A percentile compares a stretch with the other conserved stretches of the same genome.
Evolutionary conservation across 1,140 invertebrate genomes (phyloP).

Genomic region (Drosophila leontia): DNA sequence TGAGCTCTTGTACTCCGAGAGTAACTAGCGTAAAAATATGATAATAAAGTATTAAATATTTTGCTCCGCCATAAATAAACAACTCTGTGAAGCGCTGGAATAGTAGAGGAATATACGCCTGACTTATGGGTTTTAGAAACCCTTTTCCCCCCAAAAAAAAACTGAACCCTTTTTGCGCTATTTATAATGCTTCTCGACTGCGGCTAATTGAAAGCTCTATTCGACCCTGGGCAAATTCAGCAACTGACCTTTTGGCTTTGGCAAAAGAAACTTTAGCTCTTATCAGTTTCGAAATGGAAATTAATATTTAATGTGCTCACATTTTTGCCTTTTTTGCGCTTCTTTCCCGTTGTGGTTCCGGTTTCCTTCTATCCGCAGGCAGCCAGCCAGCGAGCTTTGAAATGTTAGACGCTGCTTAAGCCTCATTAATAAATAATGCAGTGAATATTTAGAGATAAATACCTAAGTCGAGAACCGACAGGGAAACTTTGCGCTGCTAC

Average conservation of each 20-base stretch:
- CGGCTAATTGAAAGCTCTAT: conserved; percentile 61
- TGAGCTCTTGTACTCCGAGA: neutral
- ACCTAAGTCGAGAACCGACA: conserved; percentile 15
- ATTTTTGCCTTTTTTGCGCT: conserved; percentile 62
- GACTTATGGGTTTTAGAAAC: conserved; percentile 22
- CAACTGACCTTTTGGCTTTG: conserved; percentile 49
- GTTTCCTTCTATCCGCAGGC: conserved; percentile 41
- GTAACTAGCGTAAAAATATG: neutral
- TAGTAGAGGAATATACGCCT: conserved; percentile 30
- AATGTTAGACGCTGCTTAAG: conserved; percentile 81
- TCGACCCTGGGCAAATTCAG: conserved; percentile 22
- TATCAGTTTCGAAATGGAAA: conserved; percentile 81
- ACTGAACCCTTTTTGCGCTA: conserved; percentile 38
- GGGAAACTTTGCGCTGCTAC: conserved; percentile 16
- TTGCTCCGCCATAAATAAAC: conserved; percentile 11
- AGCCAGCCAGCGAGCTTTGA: conserved; percentile 47
- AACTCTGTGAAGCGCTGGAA: neutral
- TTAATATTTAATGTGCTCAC: conserved; percentile 79
- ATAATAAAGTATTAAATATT: conserved; percentile 7
- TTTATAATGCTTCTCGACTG: conserved; percentile 53
- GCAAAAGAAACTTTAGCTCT: conserved; percentile 53
- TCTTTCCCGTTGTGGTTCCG: conserved; percentile 23
- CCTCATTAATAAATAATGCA: conserved; percentile 82
- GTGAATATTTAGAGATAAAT: conserved; percentile 53
- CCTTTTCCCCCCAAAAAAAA: neutral